Evolutionary conservation across 2,888 invertebrate species (phyloP).

Genomic region (Pogonocherus hispidulus): DNA sequence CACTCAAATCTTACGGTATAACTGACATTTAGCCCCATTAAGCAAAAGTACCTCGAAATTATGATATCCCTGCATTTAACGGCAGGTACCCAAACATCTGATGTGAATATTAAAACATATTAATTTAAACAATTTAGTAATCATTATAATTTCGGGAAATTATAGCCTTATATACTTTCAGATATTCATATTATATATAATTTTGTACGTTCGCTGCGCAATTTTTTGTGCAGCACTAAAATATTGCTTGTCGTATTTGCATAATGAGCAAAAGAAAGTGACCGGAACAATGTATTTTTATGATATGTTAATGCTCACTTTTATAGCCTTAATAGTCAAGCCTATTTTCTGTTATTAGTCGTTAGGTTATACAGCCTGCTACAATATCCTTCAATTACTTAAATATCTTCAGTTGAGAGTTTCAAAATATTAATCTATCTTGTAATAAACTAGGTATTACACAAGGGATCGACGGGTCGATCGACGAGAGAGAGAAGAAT

Average conservation of each 20-base stretch:
- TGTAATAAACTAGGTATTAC: too few relatives aligned
- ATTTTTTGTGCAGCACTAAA: slow-evolving; percentile 27
- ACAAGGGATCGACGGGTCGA: too few relatives aligned
- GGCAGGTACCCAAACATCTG: slow-evolving; percentile 44
- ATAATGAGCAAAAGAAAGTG: slow-evolving; percentile 33
- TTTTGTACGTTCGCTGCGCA: slow-evolving; percentile 10
- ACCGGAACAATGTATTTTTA: slow-evolving; percentile 12
- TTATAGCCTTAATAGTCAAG: not conserved
- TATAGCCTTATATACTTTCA: slow-evolving; percentile 20
- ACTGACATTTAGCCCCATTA: slow-evolving; percentile 35
- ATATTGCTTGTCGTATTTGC: slow-evolving; percentile 20
- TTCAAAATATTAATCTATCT: too few relatives aligned
- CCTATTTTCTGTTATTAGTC: not conserved
- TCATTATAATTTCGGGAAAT: slow-evolving; percentile 31
- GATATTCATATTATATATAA: slow-evolving; percentile 12
- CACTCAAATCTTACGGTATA: slow-evolving; percentile 31
- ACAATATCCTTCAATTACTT: too few relatives aligned
- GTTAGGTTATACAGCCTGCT: not conserved
- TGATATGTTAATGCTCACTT: slow-evolving; percentile 2
- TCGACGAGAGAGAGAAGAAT: too few relatives aligned
- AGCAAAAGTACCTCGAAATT: slow-evolving; percentile 43
- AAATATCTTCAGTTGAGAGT: too few relatives aligned
- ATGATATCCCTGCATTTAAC: slow-evolving; percentile 35
- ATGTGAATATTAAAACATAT: slow-evolving; percentile 40
- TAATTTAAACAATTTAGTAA: slow-evolving; percentile 25